Evolutionary conservation across 1,140 invertebrate species (phyloP).

Genomic region (Meteorus sp.): DNA sequence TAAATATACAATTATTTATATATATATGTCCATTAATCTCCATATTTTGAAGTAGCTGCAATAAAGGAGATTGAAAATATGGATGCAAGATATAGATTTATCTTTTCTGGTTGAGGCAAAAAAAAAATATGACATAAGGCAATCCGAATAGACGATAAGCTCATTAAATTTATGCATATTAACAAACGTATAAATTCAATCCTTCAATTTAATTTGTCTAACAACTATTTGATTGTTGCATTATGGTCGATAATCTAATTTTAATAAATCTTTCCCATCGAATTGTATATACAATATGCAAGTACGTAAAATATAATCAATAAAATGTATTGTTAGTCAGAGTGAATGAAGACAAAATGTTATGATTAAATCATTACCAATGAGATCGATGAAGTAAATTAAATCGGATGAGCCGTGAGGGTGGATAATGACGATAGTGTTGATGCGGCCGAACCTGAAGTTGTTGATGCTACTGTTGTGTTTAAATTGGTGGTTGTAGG

Average conservation of each 20-base stretch:
- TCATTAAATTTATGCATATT: too few species aligned
- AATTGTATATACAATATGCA: neutral
- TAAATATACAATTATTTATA: constrained; percentile 2
- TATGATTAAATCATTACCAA: neutral
- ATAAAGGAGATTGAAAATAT: too few species aligned
- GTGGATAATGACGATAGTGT: constrained; percentile 7
- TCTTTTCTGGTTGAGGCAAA: too few species aligned
- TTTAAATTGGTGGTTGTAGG: constrained; percentile 31
- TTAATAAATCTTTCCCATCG: too few species aligned
- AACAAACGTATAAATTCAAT: too few species aligned
- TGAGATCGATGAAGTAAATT: constrained; percentile 10
- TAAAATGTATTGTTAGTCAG: neutral
- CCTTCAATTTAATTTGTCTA: neutral
- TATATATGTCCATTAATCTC: neutral
- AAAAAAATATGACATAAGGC: too few species aligned
- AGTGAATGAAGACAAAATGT: neutral
- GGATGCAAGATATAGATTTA: too few species aligned
- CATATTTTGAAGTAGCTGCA: too few species aligned
- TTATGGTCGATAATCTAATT: neutral
- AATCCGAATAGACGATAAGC: too few species aligned
- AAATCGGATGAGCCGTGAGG: constrained; percentile 11
- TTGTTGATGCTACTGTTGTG: constrained; percentile 3
- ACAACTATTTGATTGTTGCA: neutral
- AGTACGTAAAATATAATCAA: neutral
- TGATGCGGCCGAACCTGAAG: constrained; percentile 5